Evolutionary conservation across 1,140 invertebrate genomes (phyloP).

Genomic region (Harpegnathos saltator): DNA sequence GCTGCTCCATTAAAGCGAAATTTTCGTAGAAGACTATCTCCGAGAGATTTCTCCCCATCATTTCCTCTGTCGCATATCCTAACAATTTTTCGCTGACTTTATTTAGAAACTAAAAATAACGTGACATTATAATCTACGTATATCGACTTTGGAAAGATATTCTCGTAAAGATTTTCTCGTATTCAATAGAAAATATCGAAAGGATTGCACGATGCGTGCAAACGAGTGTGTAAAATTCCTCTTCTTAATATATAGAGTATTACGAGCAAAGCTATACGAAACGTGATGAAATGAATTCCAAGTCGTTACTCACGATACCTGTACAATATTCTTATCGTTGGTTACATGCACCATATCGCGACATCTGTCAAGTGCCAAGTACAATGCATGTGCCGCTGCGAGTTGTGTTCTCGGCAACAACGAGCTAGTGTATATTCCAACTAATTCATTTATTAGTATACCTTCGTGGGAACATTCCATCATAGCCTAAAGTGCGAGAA

Average conservation of each 20-base stretch:
- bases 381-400: constrained; percentile 90
- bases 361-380: constrained; percentile 93
- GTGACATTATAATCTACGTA: constrained; percentile 29
- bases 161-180: background rate
- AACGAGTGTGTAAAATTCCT: background rate
- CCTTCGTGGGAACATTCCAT: constrained; percentile 89
- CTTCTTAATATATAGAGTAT: constrained; percentile 18
- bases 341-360: constrained; percentile 95
- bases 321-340: constrained; percentile 92
- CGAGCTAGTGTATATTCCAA: constrained; percentile 88
- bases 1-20: constrained; percentile 88
- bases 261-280: background rate
- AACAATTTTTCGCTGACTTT: constrained; percentile 91
- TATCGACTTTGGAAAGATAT: constrained; percentile 44
- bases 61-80: constrained; percentile 91
- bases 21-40: constrained; percentile 87
- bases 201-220: constrained; percentile 19
- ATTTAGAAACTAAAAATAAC: constrained; percentile 91
- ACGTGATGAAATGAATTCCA: constrained; percentile 20
- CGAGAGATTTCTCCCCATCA: constrained; percentile 91
- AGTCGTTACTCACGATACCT: constrained; percentile 87
- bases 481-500: constrained; percentile 76
- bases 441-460: constrained; percentile 89
- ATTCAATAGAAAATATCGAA: background rate
- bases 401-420: constrained; percentile 87